Base-by-base conservation (phyloP, 2,113 vertebrate genomes). In the Miniopterus natalensis region DNA sequence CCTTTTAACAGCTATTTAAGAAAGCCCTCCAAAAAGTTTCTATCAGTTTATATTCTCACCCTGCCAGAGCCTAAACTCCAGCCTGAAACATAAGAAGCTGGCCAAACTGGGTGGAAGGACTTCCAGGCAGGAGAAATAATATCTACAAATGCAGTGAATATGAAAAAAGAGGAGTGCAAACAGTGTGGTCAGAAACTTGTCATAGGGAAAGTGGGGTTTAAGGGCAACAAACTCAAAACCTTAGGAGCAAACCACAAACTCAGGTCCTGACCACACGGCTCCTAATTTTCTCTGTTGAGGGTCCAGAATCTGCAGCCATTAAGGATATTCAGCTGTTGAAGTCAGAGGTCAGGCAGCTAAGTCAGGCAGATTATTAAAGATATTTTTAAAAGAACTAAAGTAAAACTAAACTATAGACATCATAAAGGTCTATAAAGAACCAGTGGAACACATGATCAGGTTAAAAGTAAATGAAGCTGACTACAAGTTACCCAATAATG, bases 161-260 rank as follows among this genome's bases (percentile, higher is more conserved):
- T 36, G 25, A 63, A 53, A 83, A 36, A 36, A 42, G 20, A 45
- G n/a, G 3, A 80, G 3, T 45, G 3, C 6, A 74, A 73, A 87
- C 8, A 51, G 25, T 23, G 40, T 71, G 10, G n/a, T 31, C 89
- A 96, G 36, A 21, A 80, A 45, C 59, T 73, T 88, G 25, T n/a
- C 15, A 57, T 4, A 29, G 18, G 20, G 73, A 70, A 92, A 79
- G 68, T 73, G 6, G n/a, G 57, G 49, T 86, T 92, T 71, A 75
- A 78, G 17, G 47, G 53, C 59, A 88, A 95, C n/a, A 57, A 80
- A 91, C 40, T 53, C 65, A 95, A 92, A 90, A 74, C 68, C 55
- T n/a, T 73, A 18, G 45, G 15, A 83, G 36, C 2, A 70, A 87
- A 68, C 20, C 78, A 88, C 77, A 70, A 57, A 74, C 10, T 81